Evolutionary conservation across 2,113 vertebrate genomes (phyloP), one percentile per base, ranked within the genome.

Genomic region (Agapornis roseicollis): DNA sequence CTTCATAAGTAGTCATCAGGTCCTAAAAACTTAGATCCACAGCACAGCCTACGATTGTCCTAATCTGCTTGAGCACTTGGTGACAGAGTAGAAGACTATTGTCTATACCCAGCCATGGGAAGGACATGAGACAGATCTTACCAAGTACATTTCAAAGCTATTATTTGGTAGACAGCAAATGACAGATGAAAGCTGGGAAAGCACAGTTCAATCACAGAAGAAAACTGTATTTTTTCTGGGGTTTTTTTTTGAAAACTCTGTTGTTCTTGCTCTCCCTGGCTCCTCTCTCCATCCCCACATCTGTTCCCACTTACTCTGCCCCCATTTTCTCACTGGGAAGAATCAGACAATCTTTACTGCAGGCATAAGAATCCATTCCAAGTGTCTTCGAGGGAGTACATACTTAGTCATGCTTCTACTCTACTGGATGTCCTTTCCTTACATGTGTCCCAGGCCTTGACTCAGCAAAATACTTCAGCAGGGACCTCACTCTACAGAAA

Each of bases 141-240:
- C 72, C 60, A 69, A 71, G 46, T 31, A 13, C 27, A 84, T 88
- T 96, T 97, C 96, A 97, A 94, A 93, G 88, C 47, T 91, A 73
- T 91, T 96, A 73, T 91, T 96, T 96, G 82, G 85, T 93, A 94
- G 96, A 88, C 85, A 95, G 91, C 46, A 96, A 96, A 96, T 94
- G 88, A 88, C 93, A 91, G 93, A 95, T 83, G 93, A 95, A 96
- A 96, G 82, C 88, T 95, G 88, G 82, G 93, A 96, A 96, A 96
- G 80, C 82, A 79, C 68, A 80, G 65, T 86, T 93, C 92, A 80
- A 96, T 91, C 80, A 72, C 83, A 94, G 50, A 94, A 93, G 55
- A 96, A 96, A 96, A 96, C 94, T 79, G 35, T 50, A 55, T 84
- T 90, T 89, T 93, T 77, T 65, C 50, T 28, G 11, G n/a, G n/a